Evolutionary conservation across 1,140 invertebrate genomes (phyloP).

Genomic region (Anagrus nilaparvatae): DNA sequence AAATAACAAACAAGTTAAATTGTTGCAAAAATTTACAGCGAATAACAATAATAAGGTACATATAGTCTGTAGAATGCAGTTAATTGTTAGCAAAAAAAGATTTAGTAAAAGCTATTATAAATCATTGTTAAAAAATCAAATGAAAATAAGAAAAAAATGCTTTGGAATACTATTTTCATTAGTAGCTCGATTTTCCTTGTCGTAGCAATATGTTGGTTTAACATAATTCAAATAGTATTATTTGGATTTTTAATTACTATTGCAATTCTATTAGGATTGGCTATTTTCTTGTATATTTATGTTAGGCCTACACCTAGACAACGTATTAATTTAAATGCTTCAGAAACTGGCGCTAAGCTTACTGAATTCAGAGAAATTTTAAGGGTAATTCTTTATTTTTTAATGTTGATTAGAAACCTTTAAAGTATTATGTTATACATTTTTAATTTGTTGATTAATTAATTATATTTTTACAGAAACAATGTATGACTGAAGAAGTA

Average conservation of each 20-base stretch:
- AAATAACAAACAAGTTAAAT: too few relatives aligned
- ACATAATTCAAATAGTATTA: conserved; percentile 13
- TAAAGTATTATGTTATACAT: conserved; percentile 5
- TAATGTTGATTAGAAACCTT: background rate
- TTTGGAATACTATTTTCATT: conserved; percentile 7
- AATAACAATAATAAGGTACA: too few relatives aligned
- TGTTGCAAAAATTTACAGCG: too few relatives aligned
- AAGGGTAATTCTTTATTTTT: conserved; percentile 5
- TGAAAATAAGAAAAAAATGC: conserved; percentile 11
- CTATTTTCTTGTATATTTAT: conserved; percentile 11
- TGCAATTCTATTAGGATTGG: conserved; percentile 12
- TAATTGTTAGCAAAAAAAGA: too few relatives aligned
- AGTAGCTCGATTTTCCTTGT: conserved; percentile 10
- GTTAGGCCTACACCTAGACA: conserved; percentile 1
- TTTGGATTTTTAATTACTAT: conserved; percentile 13
- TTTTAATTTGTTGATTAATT: background rate
- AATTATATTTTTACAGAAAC: conserved; percentile 6
- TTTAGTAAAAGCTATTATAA: too few relatives aligned
- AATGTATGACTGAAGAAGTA: conserved; percentile 5
- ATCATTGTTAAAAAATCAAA: conserved; percentile 2
- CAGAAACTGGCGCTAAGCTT: conserved; percentile 8
- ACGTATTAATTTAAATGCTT: background rate
- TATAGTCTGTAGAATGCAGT: too few relatives aligned
- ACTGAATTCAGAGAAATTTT: conserved; percentile 12
- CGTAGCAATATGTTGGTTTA: conserved; percentile 6